Evolutionary conservation across 2,113 vertebrate genomes (phyloP), one percentile per base, ranked within the genome.

Genomic region (Puma concolor): DNA sequence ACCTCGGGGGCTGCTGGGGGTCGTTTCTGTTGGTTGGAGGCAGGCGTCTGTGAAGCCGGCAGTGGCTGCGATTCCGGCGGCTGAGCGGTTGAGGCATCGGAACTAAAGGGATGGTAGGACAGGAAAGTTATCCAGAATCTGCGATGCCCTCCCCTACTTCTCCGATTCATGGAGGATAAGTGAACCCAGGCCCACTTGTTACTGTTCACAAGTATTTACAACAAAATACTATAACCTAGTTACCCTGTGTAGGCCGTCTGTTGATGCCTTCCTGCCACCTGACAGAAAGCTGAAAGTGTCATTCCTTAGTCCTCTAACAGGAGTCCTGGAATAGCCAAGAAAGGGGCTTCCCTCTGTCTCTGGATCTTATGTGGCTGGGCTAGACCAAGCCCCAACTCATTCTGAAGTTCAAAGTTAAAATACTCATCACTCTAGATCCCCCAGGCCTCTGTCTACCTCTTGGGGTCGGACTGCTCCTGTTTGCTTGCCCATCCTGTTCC

Each of bases 401-500:
- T 44, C 41, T 31, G 0, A 85, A 93, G n/a, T 63, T 71, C 60
- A 38, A 91, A 82, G 69, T 57, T 79, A 41, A 64, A 64, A 67
- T 23, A 66, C 13, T 48, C 33, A 41, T 90, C 6, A 17, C 38
- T 91, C 41, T 41, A 38, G 13, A 19, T 14, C 4, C n/a, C 91
- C 44, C 63, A 66, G 27, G 63, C 15, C 38, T 60, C 66, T 23
- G 8, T 23, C 95, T 94, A 99, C 99, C 99, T 99, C 99, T 99
- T 99, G 99, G 99, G 99, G 99, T 99, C 99, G 98, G 99, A 99
- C 99, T 98, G 99, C 98, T 99, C 99, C 99, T 99, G 99, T 99
- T 99, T 99, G 99, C 99, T 99, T 99, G 99, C 99, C 99, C 99
- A 99, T 99, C 99, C 99, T 99, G 99, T 99, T 98, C 99, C 99